Conservation (phyloP, 1,140 invertebrate genomes). For the Leptinotarsa lineolata region DNA sequence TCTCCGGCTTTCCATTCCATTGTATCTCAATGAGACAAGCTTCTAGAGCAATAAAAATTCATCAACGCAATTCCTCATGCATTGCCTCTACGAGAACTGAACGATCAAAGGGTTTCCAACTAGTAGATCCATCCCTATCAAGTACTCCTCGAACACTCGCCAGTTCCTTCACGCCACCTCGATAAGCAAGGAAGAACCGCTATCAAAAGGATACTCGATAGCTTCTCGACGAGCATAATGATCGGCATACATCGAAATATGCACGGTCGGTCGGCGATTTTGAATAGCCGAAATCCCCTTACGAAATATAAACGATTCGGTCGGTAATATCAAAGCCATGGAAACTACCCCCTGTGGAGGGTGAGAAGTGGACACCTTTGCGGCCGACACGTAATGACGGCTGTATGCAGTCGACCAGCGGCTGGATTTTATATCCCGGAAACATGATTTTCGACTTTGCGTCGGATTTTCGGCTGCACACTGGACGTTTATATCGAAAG, state of each 20-base stretch:
- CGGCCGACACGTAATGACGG: constrained; percentile 1
- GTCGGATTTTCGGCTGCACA: constrained; percentile 5
- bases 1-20: too few species aligned
- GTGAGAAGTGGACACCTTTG: neutral
- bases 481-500: neutral
- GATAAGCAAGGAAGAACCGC: too few species aligned
- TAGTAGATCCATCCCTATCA: too few species aligned
- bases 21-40: too few species aligned
- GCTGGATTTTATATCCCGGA: neutral
- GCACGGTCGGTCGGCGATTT: neutral
- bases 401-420: constrained; percentile 1
- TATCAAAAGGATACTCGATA: neutral
- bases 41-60: too few species aligned
- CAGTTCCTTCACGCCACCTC: too few species aligned
- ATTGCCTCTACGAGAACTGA: too few species aligned
- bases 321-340: neutral
- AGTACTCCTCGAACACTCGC: too few species aligned
- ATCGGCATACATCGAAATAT: neutral
- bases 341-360: neutral
- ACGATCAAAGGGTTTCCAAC: too few species aligned
- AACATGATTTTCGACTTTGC: constrained; percentile 16
- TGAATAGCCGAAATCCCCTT: neutral
- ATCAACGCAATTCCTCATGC: too few species aligned
- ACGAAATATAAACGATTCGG: constrained; percentile 1
- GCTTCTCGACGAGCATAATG: neutral